These are phyloP conservation scores for Cirrhinus molitorella DNA, from an alignment of 2,797 vertebrate species.

Conservation along the genomic window DNA sequence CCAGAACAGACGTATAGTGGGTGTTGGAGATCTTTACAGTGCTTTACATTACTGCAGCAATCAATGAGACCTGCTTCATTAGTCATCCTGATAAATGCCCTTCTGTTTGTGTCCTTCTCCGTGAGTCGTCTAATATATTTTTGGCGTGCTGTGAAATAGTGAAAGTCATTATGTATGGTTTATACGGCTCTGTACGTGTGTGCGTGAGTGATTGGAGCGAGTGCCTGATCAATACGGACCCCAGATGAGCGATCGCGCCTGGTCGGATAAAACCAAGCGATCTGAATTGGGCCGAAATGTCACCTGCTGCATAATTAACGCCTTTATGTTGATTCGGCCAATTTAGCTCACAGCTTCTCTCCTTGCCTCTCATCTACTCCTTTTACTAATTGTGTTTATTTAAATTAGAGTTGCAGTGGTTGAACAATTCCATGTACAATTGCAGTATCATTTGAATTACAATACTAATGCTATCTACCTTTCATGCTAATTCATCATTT, in stretches of 20 bases:
- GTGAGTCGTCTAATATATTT: slow-evolving; percentile 4
- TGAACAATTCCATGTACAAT: not conserved
- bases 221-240: slow-evolving; percentile 72
- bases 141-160: slow-evolving; percentile 23
- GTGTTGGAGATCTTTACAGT: slow-evolving; percentile 42
- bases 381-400: slow-evolving; percentile 45
- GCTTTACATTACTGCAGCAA: slow-evolving; percentile 44
- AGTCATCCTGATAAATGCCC: slow-evolving; percentile 51
- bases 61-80: slow-evolving; percentile 54
- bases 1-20: slow-evolving; percentile 33
- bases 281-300: slow-evolving; percentile 67
- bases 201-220: slow-evolving; percentile 35
- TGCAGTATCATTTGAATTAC: not conserved
- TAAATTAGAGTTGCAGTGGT: slow-evolving; percentile 19
- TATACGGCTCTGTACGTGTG: not conserved
- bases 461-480: not conserved
- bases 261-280: slow-evolving; percentile 64
- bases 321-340: slow-evolving; percentile 28
- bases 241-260: slow-evolving; percentile 75
- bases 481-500: slow-evolving; percentile 1
- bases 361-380: slow-evolving; percentile 13
- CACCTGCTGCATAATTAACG: slow-evolving; percentile 81
- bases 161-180: slow-evolving; percentile 43
- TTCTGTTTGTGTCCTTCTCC: slow-evolving; percentile 38
- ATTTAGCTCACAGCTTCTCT: slow-evolving; percentile 51